phyloP scores from a whole-genome alignment of 1,140 invertebrate species.

The Tribolium castaneum region DNA sequence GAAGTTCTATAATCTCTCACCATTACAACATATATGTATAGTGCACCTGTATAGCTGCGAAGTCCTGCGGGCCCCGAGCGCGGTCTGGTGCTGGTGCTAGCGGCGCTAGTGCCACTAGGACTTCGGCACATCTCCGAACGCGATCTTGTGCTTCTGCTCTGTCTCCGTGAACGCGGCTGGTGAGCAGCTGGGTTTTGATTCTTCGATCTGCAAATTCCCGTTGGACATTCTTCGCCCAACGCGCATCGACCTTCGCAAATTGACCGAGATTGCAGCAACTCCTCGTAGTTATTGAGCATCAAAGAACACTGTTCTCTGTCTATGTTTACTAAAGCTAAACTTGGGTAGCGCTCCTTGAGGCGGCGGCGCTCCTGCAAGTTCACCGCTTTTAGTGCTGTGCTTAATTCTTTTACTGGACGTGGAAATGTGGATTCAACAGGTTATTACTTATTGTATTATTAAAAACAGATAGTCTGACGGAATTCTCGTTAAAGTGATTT shows the following conservation, averaged over 20 bases:
- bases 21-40: constrained; percentile 8
- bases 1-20: constrained; percentile 4
- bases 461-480: neutral
- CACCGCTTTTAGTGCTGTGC: neutral
- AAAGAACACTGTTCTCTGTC: constrained; percentile 82
- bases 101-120: constrained; percentile 65
- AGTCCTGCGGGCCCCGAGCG: constrained; percentile 78
- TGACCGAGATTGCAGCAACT: constrained; percentile 78
- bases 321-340: constrained; percentile 75
- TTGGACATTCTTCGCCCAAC: constrained; percentile 85
- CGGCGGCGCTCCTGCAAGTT: constrained; percentile 79
- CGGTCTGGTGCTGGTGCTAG: constrained; percentile 72
- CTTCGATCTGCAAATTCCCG: constrained; percentile 70
- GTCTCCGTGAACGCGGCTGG: constrained; percentile 57
- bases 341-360: constrained; percentile 85
- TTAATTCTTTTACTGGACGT: neutral
- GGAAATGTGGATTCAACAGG: constrained; percentile 19
- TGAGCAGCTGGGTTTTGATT: neutral
- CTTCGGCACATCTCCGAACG: constrained; percentile 59
- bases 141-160: constrained; percentile 53
- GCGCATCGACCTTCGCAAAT: constrained; percentile 89
- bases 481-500: too few species aligned
- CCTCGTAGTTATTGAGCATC: constrained; percentile 85
- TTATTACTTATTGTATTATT: neutral
- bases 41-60: constrained; percentile 76